Conservation (phyloP, 2,797 vertebrate genomes). For the Amblyopsis hoosieri region DNA sequence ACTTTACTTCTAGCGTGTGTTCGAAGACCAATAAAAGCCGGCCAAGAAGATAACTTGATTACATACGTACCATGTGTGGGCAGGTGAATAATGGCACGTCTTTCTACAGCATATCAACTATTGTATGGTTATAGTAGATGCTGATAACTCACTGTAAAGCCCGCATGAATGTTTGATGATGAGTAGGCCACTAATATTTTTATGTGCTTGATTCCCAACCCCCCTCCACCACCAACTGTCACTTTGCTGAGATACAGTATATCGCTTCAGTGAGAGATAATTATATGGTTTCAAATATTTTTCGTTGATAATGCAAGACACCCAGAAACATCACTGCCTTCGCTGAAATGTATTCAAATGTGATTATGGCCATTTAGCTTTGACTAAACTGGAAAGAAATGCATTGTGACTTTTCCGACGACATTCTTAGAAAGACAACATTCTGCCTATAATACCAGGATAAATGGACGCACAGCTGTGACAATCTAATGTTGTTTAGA, state of each 20-base stretch:
- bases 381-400: neutral
- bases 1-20: neutral
- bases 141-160: neutral
- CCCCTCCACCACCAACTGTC: too few species aligned
- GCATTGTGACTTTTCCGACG: slow-evolving; percentile 3
- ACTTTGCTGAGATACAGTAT: too few species aligned
- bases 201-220: too few species aligned
- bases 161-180: neutral
- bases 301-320: neutral
- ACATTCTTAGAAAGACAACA: slow-evolving; percentile 17
- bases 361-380: neutral
- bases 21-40: too few species aligned
- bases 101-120: neutral
- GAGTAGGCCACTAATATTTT: neutral
- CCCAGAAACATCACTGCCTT: neutral
- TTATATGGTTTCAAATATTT: neutral
- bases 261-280: neutral
- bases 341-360: neutral
- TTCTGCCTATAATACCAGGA: neutral
- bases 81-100: too few species aligned
- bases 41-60: too few species aligned
- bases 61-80: too few species aligned
- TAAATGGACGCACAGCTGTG: slow-evolving; percentile 40
- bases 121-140: neutral
- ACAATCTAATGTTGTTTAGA: slow-evolving; percentile 29